These are phyloP conservation scores for Sphenodon punctatus DNA, from an alignment of 2,797 vertebrate species.

Conservation along the genomic window DNA sequence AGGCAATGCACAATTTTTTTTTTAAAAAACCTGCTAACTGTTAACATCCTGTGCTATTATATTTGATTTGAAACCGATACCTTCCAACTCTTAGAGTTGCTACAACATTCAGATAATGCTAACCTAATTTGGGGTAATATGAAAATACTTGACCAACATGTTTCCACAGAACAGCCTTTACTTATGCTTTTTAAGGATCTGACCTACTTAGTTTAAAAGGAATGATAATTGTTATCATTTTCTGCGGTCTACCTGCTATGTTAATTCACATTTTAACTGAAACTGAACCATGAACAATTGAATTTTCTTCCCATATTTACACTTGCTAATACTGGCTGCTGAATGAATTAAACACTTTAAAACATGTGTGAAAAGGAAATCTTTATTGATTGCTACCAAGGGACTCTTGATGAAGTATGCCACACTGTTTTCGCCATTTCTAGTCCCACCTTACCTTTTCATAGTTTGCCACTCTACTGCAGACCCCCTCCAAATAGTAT, in stretches of 20 bases:
- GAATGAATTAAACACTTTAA: slow-evolving; percentile 54
- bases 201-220: not conserved
- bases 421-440: no score
- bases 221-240: slow-evolving; percentile 39
- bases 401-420: no score
- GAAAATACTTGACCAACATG: no score
- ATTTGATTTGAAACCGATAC: not conserved
- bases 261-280: slow-evolving; percentile 45
- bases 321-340: slow-evolving; percentile 43
- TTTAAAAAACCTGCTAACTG: slow-evolving; percentile 21
- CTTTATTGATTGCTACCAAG: slow-evolving; percentile 43
- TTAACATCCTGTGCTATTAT: not conserved
- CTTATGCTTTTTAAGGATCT: no score
- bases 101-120: not conserved
- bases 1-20: slow-evolving; percentile 32
- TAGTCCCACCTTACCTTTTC: no score
- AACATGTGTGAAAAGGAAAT: slow-evolving; percentile 42
- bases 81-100: slow-evolving; percentile 19
- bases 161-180: no score
- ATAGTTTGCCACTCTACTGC: no score
- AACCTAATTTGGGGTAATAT: no score
- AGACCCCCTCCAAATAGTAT: no score
- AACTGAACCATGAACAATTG: slow-evolving; percentile 35
- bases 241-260: not conserved
- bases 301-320: no score